Conservation (phyloP, 2,797 vertebrate genomes). For the Eulemur albifrons region DNA sequence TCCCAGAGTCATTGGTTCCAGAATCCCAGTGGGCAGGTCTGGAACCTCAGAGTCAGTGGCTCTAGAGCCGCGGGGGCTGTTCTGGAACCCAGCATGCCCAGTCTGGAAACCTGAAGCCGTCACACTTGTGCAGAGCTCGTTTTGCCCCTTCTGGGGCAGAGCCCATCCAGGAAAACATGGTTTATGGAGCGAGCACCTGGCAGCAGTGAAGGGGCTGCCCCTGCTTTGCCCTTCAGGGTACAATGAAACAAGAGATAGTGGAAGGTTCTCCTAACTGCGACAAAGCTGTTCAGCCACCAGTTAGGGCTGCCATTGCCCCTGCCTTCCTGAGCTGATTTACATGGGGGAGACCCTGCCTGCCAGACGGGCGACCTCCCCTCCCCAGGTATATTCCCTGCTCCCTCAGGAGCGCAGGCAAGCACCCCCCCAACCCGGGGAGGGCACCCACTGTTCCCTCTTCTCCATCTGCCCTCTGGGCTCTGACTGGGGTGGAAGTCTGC, state of each 20-base stretch:
- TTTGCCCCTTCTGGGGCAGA: background rate
- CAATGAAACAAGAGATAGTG: slow-evolving; percentile 64
- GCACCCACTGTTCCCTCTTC: background rate
- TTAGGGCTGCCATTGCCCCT: slow-evolving; percentile 28
- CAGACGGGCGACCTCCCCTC: background rate
- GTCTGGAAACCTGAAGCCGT: background rate
- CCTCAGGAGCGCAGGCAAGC: no score
- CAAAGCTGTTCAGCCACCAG: background rate
- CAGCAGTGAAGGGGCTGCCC: slow-evolving; percentile 1
- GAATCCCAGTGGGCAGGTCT: background rate
- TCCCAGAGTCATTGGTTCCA: background rate
- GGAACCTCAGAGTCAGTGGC: background rate
- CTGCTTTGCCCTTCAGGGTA: slow-evolving; percentile 18
- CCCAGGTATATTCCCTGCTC: background rate
- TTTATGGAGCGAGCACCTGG: slow-evolving; percentile 8
- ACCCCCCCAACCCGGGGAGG: no score
- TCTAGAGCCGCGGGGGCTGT: background rate
- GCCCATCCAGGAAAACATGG: background rate
- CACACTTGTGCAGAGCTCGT: background rate
- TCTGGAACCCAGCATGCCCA: background rate
- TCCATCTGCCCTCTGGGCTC: background rate
- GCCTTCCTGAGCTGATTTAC: slow-evolving; percentile 58
- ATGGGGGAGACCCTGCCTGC: background rate
- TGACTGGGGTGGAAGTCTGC: background rate
- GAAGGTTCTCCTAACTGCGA: slow-evolving; percentile 58